Evolutionary conservation across 2,113 vertebrate species (phyloP).

Genomic region (Pristiophorus japonicus): DNA sequence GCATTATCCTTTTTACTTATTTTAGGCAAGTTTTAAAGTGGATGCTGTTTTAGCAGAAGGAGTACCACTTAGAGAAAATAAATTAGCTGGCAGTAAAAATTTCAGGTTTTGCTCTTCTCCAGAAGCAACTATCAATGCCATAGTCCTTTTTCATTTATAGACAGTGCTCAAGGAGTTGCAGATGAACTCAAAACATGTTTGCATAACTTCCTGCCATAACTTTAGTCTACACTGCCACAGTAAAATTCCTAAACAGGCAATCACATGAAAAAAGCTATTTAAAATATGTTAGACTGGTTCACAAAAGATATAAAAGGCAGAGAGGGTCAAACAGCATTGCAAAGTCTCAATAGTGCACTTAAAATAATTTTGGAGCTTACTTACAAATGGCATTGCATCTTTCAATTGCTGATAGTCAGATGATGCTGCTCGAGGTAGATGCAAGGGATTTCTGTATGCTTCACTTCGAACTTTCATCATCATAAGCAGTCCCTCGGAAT

Average conservation of each 20-base stretch:
- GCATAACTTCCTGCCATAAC: constrained; percentile 63
- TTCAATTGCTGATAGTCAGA: not conserved
- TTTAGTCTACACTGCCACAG: constrained; percentile 60
- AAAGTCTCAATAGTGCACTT: not conserved
- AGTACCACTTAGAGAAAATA: not conserved
- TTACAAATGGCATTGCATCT: not conserved
- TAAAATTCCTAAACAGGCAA: constrained; percentile 71
- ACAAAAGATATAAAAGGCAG: constrained; percentile 47
- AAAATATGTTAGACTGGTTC: constrained; percentile 70
- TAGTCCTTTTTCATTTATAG: not conserved
- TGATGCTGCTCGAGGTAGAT: not conserved
- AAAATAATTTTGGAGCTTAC: not conserved
- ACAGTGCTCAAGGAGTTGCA: not conserved
- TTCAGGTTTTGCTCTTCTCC: not conserved
- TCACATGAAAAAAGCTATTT: constrained; percentile 74
- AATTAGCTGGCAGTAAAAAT: not conserved
- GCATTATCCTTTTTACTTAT: not conserved
- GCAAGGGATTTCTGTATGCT: not conserved
- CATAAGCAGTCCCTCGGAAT: no score
- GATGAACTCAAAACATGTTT: constrained; percentile 48
- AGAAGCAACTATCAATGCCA: not conserved
- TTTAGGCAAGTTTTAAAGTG: not conserved
- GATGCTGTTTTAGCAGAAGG: not conserved
- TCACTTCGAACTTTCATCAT: not conserved
- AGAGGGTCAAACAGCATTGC: not conserved